Evolutionary conservation across 2,113 vertebrate species (phyloP).

Genomic region (Hyaena hyaena): DNA sequence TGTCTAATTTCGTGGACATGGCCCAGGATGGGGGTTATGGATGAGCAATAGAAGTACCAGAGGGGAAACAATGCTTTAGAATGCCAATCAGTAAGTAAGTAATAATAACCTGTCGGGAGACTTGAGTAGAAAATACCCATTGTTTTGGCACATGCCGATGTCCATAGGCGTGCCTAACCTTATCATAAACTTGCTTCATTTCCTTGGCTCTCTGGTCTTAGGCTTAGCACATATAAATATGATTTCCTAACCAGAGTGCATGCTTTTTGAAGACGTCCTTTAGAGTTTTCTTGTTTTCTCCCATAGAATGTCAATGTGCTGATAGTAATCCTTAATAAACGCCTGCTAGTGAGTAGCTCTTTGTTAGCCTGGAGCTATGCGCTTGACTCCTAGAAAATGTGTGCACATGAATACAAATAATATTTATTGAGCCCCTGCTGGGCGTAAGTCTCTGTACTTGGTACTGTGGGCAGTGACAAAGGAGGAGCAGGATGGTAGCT

Average conservation of each 20-base stretch:
- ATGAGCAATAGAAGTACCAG: neutral
- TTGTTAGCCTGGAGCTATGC: slow-evolving; percentile 3
- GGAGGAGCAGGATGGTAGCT: neutral
- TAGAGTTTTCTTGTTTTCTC: neutral
- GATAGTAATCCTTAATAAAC: neutral
- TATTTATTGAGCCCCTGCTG: slow-evolving; percentile 49
- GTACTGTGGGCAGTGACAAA: slow-evolving; percentile 42
- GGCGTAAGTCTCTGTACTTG: neutral
- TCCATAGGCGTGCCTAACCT: neutral
- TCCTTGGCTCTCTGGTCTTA: neutral
- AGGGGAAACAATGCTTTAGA: neutral
- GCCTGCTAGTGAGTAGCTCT: slow-evolving; percentile 11
- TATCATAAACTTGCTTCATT: neutral
- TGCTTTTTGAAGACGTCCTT: neutral
- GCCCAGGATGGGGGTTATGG: too few relatives aligned
- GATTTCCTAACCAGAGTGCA: neutral
- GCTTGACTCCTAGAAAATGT: neutral
- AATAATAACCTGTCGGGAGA: neutral
- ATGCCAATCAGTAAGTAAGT: neutral
- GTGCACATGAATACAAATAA: slow-evolving; percentile 30
- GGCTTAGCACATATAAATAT: neutral
- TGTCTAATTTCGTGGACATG: neutral
- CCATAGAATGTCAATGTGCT: neutral
- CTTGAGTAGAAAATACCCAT: neutral
- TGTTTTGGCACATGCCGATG: neutral